Conservation (phyloP, 2,888 invertebrate species). For the Myopa testacea region DNA sequence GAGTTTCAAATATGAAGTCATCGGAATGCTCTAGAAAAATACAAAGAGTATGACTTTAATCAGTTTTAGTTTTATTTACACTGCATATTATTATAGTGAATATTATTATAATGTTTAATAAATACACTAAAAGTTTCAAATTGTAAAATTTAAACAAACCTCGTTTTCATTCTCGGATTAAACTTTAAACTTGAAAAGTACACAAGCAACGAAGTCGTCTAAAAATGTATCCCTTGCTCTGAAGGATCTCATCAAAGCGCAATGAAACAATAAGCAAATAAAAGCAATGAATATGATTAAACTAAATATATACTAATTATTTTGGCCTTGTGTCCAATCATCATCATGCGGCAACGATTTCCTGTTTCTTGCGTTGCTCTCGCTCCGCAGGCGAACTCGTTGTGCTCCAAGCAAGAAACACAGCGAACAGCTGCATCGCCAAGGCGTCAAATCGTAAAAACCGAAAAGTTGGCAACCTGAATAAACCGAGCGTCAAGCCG, state of each 20-base stretch:
- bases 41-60: not conserved
- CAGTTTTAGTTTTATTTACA: not conserved
- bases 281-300: not conserved
- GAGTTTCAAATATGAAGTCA: slow-evolving; percentile 30
- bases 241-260: not conserved
- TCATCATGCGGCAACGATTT: slow-evolving; percentile 32
- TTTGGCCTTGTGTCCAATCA: slow-evolving; percentile 20
- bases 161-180: too few relatives aligned
- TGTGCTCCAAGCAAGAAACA: not conserved
- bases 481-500: slow-evolving; percentile 2
- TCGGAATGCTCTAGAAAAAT: not conserved
- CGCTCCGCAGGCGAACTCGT: not conserved
- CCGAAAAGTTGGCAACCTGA: slow-evolving; percentile 1
- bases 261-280: not conserved
- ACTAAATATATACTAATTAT: not conserved
- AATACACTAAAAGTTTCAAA: too few relatives aligned
- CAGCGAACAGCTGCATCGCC: slow-evolving; percentile 11
- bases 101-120: not conserved
- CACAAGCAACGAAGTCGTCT: not conserved
- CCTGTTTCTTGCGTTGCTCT: slow-evolving; percentile 18
- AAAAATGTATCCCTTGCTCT: not conserved
- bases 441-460: slow-evolving; percentile 18
- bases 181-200: not conserved
- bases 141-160: too few relatives aligned
- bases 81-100: not conserved